Evolutionary conservation across 2,113 vertebrate species (phyloP).

Genomic region (Cololabis saira): DNA sequence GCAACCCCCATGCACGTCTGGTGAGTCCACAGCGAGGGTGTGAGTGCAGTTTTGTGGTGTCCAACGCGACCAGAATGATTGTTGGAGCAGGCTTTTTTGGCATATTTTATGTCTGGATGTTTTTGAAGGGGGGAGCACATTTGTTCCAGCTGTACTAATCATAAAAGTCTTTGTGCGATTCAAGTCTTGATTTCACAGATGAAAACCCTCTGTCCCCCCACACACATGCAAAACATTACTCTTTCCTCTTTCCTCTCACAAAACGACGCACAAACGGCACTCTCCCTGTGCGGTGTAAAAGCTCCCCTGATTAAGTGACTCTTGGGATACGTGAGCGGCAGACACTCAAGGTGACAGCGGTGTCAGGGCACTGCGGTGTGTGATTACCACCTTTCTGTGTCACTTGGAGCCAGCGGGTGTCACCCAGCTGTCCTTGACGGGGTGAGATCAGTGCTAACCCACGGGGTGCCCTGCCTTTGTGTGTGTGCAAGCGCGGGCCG

Average conservation of each 20-base stretch:
- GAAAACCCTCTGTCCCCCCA: slow-evolving; percentile 11
- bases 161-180: slow-evolving; percentile 7
- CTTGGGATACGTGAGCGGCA: slow-evolving; percentile 57
- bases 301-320: slow-evolving; percentile 66
- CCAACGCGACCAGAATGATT: background rate
- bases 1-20: slow-evolving; percentile 91
- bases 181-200: slow-evolving; percentile 15
- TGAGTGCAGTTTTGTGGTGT: background rate
- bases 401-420: slow-evolving; percentile 43
- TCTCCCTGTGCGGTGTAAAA: slow-evolving; percentile 40
- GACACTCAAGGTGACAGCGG: slow-evolving; percentile 69
- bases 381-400: slow-evolving; percentile 70
- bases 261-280: slow-evolving; percentile 3
- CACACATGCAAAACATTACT: slow-evolving; percentile 6
- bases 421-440: slow-evolving; percentile 61
- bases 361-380: slow-evolving; percentile 65
- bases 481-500: background rate
- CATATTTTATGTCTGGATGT: background rate
- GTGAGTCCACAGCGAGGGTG: slow-evolving; percentile 77
- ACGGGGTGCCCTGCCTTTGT: slow-evolving; percentile 29
- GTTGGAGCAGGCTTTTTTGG: background rate
- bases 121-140: background rate
- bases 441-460: slow-evolving; percentile 33
- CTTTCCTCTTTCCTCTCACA: background rate
- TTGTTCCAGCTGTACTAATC: slow-evolving; percentile 16